A percentile compares a stretch with the other conserved stretches of the same genome.
phyloP scores from a whole-genome alignment of 2,113 vertebrate species.

The Toxostoma redivivum region DNA sequence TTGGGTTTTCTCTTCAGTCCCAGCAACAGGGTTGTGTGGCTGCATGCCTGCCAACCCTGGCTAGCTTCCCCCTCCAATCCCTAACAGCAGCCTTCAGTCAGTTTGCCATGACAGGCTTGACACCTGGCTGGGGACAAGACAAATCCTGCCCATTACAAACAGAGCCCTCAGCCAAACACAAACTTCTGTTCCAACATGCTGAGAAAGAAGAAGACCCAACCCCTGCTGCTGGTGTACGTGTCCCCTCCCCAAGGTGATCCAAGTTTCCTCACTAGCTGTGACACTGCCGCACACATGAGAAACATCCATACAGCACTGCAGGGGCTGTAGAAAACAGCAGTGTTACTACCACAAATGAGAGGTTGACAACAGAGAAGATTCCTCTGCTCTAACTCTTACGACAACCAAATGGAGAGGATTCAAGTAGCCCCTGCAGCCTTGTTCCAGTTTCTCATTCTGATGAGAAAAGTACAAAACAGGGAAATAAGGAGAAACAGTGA shows the following conservation, averaged over 20 bases:
- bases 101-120: not conserved
- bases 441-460: not conserved
- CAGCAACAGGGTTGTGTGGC: not conserved
- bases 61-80: not conserved
- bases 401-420: not conserved
- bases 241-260: not conserved
- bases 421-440: not conserved
- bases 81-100: fast-evolving
- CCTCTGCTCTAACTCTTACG: not conserved
- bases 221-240: not conserved
- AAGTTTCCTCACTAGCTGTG: not conserved
- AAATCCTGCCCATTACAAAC: not conserved
- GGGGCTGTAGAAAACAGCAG: not conserved
- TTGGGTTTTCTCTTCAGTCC: not conserved
- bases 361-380: not conserved
- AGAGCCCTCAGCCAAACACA: not conserved
- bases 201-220: not conserved
- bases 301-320: fast-evolving
- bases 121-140: not conserved
- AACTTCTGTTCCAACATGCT: not conserved
- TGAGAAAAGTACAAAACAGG: not conserved
- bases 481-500: not conserved
- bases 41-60: not conserved
- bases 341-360: not conserved
- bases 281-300: not conserved